Percentiles rank a stretch among this genome's conserved stretches.
phyloP scores from a whole-genome alignment of 2,888 invertebrate genomes.

The Aporophyla lueneburgensis region DNA sequence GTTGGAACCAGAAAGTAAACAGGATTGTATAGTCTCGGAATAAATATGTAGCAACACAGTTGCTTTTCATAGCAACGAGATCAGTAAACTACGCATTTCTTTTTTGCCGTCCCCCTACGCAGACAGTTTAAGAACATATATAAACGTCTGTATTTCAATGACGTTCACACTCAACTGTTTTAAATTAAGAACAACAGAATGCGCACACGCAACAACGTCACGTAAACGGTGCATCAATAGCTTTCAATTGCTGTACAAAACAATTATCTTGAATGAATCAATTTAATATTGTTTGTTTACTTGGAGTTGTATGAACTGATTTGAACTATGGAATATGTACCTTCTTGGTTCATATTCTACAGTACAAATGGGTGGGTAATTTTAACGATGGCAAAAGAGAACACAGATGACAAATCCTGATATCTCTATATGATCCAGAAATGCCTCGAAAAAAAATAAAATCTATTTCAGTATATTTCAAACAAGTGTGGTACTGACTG shows the following conservation, averaged over 20 bases:
- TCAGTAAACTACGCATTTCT: constrained; percentile 16
- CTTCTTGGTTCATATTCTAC: neutral
- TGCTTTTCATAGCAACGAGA: constrained; percentile 16
- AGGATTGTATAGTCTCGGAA: neutral
- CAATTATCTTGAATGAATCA: neutral
- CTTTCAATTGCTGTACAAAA: constrained; percentile 37
- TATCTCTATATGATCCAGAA: neutral
- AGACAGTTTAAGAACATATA: constrained; percentile 13
- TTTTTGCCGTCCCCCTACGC: constrained; percentile 38
- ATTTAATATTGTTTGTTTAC: neutral
- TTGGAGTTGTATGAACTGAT: neutral
- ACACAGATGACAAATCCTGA: neutral
- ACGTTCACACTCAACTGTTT: constrained; percentile 37
- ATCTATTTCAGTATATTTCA: too few species aligned
- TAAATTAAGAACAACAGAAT: constrained; percentile 20
- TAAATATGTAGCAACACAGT: neutral
- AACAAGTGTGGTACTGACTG: too few species aligned
- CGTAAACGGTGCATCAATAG: constrained; percentile 26
- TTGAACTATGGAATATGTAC: neutral
- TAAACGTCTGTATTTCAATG: constrained; percentile 26
- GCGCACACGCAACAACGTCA: neutral
- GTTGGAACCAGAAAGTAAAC: neutral
- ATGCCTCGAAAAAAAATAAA: neutral
- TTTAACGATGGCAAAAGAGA: neutral
- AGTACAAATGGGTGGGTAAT: neutral